Percentiles rank a stretch among this genome's conserved stretches.
phyloP scores from a whole-genome alignment of 2,888 invertebrate species.

The Tortricodes alternella region DNA sequence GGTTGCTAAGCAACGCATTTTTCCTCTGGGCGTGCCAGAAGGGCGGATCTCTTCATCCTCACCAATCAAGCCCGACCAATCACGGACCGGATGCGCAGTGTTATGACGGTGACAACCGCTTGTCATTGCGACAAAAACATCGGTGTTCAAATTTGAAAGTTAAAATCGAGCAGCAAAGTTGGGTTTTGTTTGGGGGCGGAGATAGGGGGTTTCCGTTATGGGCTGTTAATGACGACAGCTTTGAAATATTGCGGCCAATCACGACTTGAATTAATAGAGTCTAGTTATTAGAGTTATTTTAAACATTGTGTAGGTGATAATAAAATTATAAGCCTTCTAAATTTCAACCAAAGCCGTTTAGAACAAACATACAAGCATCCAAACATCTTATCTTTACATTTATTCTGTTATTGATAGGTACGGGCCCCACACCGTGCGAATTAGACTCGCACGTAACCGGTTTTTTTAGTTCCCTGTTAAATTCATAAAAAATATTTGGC shows the following conservation, averaged over 20 bases:
- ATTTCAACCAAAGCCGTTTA: no score
- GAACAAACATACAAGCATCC: no score
- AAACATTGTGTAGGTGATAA: no score
- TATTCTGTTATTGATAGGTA: no score
- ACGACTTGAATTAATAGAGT: neutral
- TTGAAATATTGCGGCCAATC: conserved; percentile 13
- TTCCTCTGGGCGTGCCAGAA: conserved; percentile 48
- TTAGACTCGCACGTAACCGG: no score
- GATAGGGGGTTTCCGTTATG: conserved; percentile 57
- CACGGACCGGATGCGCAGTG: conserved; percentile 62
- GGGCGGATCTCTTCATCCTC: conserved; percentile 8
- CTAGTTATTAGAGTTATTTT: no score
- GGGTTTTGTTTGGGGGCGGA: conserved; percentile 33
- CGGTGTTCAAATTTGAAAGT: conserved; percentile 33
- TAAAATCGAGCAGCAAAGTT: conserved; percentile 25
- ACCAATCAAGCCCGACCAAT: conserved; percentile 57
- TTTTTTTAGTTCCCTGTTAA: no score
- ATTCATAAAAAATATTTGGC: neutral
- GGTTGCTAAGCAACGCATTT: conserved; percentile 54
- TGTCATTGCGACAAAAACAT: conserved; percentile 48
- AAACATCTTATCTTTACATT: no score
- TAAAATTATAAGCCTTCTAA: no score
- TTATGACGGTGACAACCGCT: conserved; percentile 73
- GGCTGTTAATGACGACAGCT: conserved; percentile 39
- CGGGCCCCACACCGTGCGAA: no score